A percentile compares a stretch with the other conserved stretches of the same genome.
phyloP scores from a whole-genome alignment of 2,888 invertebrate species.

The Drosophila pegasa region DNA sequence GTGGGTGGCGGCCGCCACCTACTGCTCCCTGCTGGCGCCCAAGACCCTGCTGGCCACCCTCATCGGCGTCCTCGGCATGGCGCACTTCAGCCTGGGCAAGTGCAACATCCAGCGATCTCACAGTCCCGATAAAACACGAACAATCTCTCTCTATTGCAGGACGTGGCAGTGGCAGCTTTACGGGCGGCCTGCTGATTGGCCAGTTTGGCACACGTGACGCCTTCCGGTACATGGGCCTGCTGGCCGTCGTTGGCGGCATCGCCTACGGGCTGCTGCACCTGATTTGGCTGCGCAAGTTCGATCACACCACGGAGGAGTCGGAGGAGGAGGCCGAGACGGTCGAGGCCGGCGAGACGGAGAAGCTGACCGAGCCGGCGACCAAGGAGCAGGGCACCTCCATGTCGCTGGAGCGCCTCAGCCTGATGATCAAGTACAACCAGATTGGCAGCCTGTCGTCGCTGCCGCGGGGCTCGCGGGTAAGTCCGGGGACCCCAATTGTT shows the following conservation, averaged over 20 bases:
- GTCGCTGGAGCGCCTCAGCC: conserved; percentile 89
- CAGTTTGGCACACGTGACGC: conserved; percentile 91
- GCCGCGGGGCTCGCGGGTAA: conserved; percentile 88
- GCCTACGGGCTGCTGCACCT: conserved; percentile 90
- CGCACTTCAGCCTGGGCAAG: conserved; percentile 92
- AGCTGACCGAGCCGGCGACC: conserved; percentile 88
- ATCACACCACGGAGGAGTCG: conserved; percentile 84
- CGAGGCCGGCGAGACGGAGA: conserved; percentile 88
- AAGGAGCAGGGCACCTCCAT: conserved; percentile 90
- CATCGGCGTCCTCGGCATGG: conserved; percentile 94
- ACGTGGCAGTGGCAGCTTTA: conserved; percentile 92
- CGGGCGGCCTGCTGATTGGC: conserved; percentile 91
- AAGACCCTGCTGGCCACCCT: conserved; percentile 93
- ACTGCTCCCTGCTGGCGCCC: conserved; percentile 93
- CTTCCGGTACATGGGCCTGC: conserved; percentile 91
- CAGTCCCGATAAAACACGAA: neutral
- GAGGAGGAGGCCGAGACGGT: conserved; percentile 82
- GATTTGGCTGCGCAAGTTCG: conserved; percentile 89
- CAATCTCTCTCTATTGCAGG: conserved; percentile 84
- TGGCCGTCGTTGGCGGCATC: conserved; percentile 90
- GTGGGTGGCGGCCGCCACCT: conserved; percentile 96
- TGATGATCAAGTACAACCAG: conserved; percentile 91
- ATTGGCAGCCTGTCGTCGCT: conserved; percentile 90
- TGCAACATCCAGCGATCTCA: conserved; percentile 19
- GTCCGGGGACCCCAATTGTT: conserved; percentile 64